Conservation (phyloP, 2,797 vertebrate genomes). For the Hyperoplus immaculatus region DNA sequence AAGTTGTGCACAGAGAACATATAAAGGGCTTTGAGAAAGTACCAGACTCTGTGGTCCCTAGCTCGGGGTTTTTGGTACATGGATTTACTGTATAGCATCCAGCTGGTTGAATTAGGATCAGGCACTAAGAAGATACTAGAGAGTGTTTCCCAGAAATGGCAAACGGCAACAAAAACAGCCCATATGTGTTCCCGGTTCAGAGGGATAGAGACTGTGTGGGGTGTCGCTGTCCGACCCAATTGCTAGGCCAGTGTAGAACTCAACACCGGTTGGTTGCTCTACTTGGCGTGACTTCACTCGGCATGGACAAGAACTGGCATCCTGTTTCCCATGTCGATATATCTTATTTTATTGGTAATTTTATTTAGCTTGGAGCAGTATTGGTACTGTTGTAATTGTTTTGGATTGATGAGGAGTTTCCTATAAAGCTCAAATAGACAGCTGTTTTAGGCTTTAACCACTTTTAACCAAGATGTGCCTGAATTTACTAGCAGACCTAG, state of each 20-base stretch:
- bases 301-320: slow-evolving; percentile 12
- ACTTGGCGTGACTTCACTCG: slow-evolving; percentile 2
- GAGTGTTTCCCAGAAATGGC: slow-evolving; percentile 30
- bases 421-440: neutral
- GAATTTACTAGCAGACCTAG: neutral
- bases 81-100: slow-evolving; percentile 1
- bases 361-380: slow-evolving; percentile 6
- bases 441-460: slow-evolving; percentile 7
- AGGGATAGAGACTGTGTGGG: slow-evolving; percentile 9
- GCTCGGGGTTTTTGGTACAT: slow-evolving; percentile 6
- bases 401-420: slow-evolving; percentile 14
- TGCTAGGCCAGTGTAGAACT: slow-evolving; percentile 7
- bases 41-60: neutral
- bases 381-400: neutral
- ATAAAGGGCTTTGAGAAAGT: slow-evolving; percentile 8
- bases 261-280: neutral
- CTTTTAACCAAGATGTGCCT: slow-evolving; percentile 1
- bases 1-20: neutral
- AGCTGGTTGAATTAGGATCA: slow-evolving; percentile 21
- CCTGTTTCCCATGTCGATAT: slow-evolving; percentile 1
- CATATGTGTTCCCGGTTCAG: slow-evolving; percentile 17
- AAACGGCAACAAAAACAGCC: slow-evolving; percentile 29
- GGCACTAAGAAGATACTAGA: slow-evolving; percentile 19
- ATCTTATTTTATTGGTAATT: neutral
- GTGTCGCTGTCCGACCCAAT: slow-evolving; percentile 18